phyloP scores from a whole-genome alignment of 2,797 vertebrate genomes.

The Myotis pilosus region DNA sequence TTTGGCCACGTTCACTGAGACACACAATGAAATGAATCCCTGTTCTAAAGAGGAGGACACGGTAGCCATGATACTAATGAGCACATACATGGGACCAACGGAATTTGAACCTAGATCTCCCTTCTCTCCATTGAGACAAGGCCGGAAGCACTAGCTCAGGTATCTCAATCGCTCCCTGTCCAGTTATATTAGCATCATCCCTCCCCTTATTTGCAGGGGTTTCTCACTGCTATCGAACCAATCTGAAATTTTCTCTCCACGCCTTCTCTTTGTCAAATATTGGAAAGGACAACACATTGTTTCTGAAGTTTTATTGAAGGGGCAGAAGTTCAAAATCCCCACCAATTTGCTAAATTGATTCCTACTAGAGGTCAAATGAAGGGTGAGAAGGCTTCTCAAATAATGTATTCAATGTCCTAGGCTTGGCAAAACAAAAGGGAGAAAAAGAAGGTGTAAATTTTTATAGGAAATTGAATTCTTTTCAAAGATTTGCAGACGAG shows the following conservation, averaged over 20 bases:
- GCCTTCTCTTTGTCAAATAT: constrained; percentile 1
- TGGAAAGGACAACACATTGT: background rate
- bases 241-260: background rate
- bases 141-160: background rate
- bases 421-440: background rate
- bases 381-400: background rate
- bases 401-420: background rate
- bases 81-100: background rate
- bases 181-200: no score
- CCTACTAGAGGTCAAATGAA: background rate
- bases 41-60: background rate
- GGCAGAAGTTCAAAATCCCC: background rate
- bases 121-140: background rate
- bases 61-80: background rate
- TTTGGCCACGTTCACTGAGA: background rate
- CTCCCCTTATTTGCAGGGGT: no score
- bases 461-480: background rate
- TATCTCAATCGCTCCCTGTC: background rate
- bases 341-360: constrained; percentile 21
- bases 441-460: background rate
- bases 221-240: background rate
- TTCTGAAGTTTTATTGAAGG: constrained; percentile 21
- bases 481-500: background rate
- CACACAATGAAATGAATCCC: background rate
- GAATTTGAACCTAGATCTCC: background rate